Conservation (phyloP, 1,140 invertebrate genomes). For the Xylocopa sonorina region DNA sequence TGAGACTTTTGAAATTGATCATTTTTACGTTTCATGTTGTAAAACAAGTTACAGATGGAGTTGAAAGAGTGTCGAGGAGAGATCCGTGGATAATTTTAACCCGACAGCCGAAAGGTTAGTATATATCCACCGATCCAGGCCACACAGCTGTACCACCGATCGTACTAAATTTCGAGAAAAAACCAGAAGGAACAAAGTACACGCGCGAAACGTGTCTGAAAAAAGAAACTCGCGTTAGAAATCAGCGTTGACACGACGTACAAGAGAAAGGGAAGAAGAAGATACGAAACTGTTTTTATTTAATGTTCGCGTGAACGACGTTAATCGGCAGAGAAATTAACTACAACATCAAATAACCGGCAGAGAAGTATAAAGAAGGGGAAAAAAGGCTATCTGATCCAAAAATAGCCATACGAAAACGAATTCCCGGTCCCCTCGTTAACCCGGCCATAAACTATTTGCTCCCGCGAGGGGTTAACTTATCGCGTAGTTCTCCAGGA, state of each 20-base stretch:
- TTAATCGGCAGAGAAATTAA: neutral
- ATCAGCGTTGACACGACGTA: no score
- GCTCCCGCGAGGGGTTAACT: constrained; percentile 25
- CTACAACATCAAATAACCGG: neutral
- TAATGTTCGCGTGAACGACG: neutral
- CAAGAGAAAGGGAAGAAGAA: no score
- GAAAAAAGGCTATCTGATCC: neutral
- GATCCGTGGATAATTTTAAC: constrained; percentile 11
- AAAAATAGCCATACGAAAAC: constrained; percentile 8
- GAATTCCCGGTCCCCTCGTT: constrained; percentile 31
- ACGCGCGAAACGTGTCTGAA: no score
- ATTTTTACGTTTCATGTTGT: neutral
- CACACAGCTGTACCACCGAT: neutral
- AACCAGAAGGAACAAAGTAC: no score
- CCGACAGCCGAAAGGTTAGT: neutral
- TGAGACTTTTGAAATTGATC: neutral
- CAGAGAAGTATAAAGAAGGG: neutral
- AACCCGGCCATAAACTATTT: constrained; percentile 39
- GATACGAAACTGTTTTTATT: no score
- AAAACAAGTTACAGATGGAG: neutral
- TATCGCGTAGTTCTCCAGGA: constrained; percentile 22
- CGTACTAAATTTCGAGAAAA: constrained; percentile 1
- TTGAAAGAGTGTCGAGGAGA: neutral
- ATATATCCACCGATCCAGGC: neutral
- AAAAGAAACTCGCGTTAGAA: no score